A percentile compares a stretch with the other conserved stretches of the same genome.
Evolutionary conservation across 2,888 invertebrate species (phyloP).

Genomic region (Drosophila tanythrix): DNA sequence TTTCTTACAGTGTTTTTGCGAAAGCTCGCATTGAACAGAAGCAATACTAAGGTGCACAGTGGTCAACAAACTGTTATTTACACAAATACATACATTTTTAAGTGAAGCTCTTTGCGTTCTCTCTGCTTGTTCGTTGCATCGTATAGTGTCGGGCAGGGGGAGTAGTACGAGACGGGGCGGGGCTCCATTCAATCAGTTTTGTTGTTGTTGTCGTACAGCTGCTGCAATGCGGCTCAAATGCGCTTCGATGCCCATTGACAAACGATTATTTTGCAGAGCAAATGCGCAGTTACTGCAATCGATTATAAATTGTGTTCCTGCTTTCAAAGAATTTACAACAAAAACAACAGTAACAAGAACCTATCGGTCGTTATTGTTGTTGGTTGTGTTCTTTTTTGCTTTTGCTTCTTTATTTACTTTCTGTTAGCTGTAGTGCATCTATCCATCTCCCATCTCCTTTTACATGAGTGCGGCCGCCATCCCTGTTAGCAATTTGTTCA

Average conservation of each 20-base stretch:
- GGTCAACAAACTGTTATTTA: conserved; percentile 9
- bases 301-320: conserved; percentile 40
- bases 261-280: conserved; percentile 38
- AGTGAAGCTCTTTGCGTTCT: conserved; percentile 14
- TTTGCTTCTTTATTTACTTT: conserved; percentile 38
- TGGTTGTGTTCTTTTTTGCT: conserved; percentile 46
- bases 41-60: background rate
- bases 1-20: background rate
- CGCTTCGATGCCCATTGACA: conserved; percentile 45
- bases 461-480: conserved; percentile 27
- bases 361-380: conserved; percentile 34
- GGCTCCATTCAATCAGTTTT: conserved; percentile 3
- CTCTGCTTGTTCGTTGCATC: conserved; percentile 3
- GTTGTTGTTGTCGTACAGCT: conserved; percentile 11
- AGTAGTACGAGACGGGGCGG: background rate
- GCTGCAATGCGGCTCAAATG: conserved; percentile 16
- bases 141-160: background rate
- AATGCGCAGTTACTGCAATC: conserved; percentile 31
- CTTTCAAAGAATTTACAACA: conserved; percentile 16
- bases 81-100: background rate
- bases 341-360: conserved; percentile 20
- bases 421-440: conserved; percentile 34
- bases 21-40: conserved; percentile 4
- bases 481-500: conserved; percentile 38
- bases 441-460: conserved; percentile 16